A percentile compares a stretch with the other conserved stretches of the same genome.
These are phyloP conservation scores for Tipula lateralis DNA, from an alignment of 2,888 invertebrate genomes.

Conservation along the genomic window DNA sequence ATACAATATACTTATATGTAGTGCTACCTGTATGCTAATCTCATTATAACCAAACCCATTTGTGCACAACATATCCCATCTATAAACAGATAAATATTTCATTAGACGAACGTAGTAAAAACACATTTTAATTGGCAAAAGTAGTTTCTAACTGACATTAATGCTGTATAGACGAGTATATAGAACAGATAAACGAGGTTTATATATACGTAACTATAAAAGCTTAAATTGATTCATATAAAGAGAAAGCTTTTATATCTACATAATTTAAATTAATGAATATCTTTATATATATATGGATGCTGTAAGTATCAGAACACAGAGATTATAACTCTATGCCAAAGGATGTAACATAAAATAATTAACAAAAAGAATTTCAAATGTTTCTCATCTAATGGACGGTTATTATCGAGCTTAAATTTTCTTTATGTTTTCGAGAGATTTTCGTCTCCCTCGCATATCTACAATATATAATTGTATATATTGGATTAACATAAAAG, in stretches of 20 bases:
- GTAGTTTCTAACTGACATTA: neutral
- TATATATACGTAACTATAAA: neutral
- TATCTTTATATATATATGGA: neutral
- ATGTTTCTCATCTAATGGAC: neutral
- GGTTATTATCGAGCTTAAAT: neutral
- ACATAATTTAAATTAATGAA: conserved; percentile 19
- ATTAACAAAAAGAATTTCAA: neutral
- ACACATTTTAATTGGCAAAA: neutral
- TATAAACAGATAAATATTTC: neutral
- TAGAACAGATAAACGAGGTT: neutral
- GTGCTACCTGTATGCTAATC: neutral
- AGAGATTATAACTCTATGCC: neutral
- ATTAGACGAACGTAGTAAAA: neutral
- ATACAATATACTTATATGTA: no score
- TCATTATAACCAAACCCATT: neutral
- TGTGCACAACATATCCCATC: neutral
- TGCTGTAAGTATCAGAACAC: neutral
- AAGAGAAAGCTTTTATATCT: neutral
- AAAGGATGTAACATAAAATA: neutral
- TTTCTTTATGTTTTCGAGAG: neutral
- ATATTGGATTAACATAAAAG: neutral
- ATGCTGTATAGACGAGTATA: neutral
- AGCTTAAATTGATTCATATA: neutral
- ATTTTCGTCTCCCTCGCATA: neutral
- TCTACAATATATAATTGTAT: neutral